Percentiles rank a stretch among this genome's conserved stretches.
Evolutionary conservation across 2,888 invertebrate genomes (phyloP).

Genomic region (Heterodera filipjevi): DNA sequence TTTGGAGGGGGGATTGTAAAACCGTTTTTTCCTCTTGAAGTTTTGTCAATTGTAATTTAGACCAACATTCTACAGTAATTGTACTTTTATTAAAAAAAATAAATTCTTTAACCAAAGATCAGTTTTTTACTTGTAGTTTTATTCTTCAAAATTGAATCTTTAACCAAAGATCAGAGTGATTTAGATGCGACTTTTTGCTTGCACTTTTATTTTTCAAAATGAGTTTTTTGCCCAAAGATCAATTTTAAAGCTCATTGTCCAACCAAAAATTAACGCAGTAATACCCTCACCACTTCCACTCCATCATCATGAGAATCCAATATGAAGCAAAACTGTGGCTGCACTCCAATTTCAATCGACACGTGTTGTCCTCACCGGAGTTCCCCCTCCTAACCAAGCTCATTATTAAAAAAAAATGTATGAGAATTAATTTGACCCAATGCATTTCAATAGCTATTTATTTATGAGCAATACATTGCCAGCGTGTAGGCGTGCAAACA

Average conservation of each 20-base stretch:
- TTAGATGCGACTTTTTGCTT: no score
- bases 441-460: no score
- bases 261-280: neutral
- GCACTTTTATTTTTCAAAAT: no score
- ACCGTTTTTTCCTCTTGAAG: slow-evolving; percentile 13
- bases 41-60: neutral
- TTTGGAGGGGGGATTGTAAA: neutral
- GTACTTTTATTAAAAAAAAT: neutral
- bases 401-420: no score
- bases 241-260: no score
- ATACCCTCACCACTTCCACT: neutral
- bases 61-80: slow-evolving; percentile 8
- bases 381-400: neutral
- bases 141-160: no score
- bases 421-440: no score
- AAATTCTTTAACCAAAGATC: neutral
- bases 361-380: neutral
- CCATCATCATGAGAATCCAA: slow-evolving; percentile 9
- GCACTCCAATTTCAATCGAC: neutral
- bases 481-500: no score
- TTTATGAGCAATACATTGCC: no score
- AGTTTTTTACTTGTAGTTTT: neutral
- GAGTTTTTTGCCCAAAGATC: no score
- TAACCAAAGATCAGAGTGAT: no score
- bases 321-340: neutral